These are phyloP conservation scores for Liparis tanakae DNA, from an alignment of 2,797 vertebrate species.

Conservation along the genomic window DNA sequence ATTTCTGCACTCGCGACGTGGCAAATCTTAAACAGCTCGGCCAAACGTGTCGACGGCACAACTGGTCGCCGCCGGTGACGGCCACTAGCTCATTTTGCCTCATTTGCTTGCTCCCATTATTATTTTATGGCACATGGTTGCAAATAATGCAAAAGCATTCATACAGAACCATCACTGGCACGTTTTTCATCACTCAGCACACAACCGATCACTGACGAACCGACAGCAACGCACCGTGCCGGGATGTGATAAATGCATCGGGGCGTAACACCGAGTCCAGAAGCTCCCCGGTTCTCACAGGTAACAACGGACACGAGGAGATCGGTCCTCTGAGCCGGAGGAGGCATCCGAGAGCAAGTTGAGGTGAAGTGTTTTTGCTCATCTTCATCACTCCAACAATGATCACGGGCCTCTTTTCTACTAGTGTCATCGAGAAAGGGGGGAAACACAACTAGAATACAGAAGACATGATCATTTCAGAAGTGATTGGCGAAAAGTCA, in stretches of 20 bases:
- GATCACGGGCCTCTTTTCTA: conserved; percentile 43
- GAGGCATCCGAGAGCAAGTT: conserved; percentile 48
- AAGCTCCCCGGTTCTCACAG: conserved; percentile 30
- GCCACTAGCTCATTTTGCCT: conserved; percentile 36
- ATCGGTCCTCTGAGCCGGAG: conserved; percentile 43
- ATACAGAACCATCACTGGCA: conserved; percentile 60
- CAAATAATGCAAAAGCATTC: conserved; percentile 73
- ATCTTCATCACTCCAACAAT: conserved; percentile 40
- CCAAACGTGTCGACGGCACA: conserved; percentile 70
- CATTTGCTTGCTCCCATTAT: conserved; percentile 45
- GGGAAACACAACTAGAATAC: conserved; percentile 32
- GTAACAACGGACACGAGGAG: conserved; percentile 21
- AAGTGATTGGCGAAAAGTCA: conserved; percentile 68
- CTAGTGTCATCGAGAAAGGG: conserved; percentile 31
- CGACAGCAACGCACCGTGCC: conserved; percentile 17
- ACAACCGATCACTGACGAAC: conserved; percentile 35
- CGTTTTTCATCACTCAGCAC: conserved; percentile 38
- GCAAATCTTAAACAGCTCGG: conserved; percentile 32
- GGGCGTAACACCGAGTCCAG: conserved; percentile 30
- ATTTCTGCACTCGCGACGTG: conserved; percentile 45
- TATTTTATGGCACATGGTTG: conserved; percentile 71
- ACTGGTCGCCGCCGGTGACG: conserved; percentile 40
- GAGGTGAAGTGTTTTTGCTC: conserved; percentile 59
- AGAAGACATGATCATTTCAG: conserved; percentile 58
- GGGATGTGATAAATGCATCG: conserved; percentile 22